Evolutionary conservation across 2,797 vertebrate species (phyloP), one percentile per base, ranked within the genome.

Genomic region (Poeciliopsis gracilis): DNA sequence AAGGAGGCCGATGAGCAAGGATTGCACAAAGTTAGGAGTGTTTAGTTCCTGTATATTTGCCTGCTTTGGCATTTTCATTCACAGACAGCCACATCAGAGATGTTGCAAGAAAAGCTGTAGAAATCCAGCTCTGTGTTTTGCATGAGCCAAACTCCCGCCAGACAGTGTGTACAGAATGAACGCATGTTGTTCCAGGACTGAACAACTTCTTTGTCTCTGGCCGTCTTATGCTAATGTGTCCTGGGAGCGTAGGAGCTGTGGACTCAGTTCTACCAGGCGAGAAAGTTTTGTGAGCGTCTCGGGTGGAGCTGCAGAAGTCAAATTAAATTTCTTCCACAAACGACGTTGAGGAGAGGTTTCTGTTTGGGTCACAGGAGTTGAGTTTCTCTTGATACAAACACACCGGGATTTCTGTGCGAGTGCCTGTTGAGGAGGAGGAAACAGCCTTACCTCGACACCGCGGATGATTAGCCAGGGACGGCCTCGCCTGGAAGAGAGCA

Each of bases 401-500:
- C 85, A 67, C 70, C 5, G 3, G 41, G 69, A 77, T 86, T 79
- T 79, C 73, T 57, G 67, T 70, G 73, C 33, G 70, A 88, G 73
- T 30, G 55, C 41, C 79, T 57, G 75, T 73, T 23, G 75, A 72
- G 47, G 84, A 79, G 81, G 75, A 33, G 49, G 86, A 85, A 86
- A 84, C 61, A 75, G 79, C 41, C 86, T 88, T 85, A 90, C 93
- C 85, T 90, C 85, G 84, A 92, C 91, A 89, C 91, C 80, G 76
- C 10, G 82, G 89, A 86, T 85, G 89, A 92, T 92, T 81, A 86
- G 88, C 90, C 82, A 83, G 89, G 67, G 88, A 87, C 13, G 79
- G 86, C 89, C 86, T 89, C 38, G 87, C 79, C 90, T 92, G 90
- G 84, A 89, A 89, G 82, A 89, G 77, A 86, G 89, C 47, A 90